Evolutionary conservation across 2,888 invertebrate species (phyloP), one percentile per base, ranked within the genome.

Genomic region (Omphaloscelis lunosa): DNA sequence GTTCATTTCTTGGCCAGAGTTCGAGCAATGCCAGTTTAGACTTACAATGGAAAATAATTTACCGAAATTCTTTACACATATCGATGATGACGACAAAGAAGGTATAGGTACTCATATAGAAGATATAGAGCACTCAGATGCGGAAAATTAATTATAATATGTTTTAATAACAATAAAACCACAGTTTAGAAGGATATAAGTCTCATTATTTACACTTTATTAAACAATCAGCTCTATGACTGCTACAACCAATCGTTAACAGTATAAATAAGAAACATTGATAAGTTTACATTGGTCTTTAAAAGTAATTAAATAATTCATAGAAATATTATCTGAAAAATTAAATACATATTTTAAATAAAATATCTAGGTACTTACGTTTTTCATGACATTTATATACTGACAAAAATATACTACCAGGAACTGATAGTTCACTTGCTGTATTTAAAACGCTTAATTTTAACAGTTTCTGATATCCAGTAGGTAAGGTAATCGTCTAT

Each of bases 1-100:
- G 84, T 97, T 97, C 91, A 94, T 97, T 75, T 96, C 97, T 8
- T 97, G 97, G 97, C 97, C 98, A 4, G 97, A 97, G 88, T 98
- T 97, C 90, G 93, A 96, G 20, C 97, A 97, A 73, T 97, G 97
- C 86, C 97, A 97, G 23, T 98, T 98, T 90, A 93, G 97, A 79
- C 96, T 97, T 4, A 97, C 98, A 23, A 96, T 98, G 92, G 98
- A 98, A 89, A 97, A 97, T 83, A 97, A 97, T 87, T 91, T 98
- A 85, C 96, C 96, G 0, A 96, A 95, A 80, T 95, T 91, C 79
- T 92, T 96, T 2, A 90, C 95, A 9, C 91, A 93, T 48, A 89
- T 94, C 7, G 95, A 95, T 72, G 93, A 93, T 29, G 93, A 94
- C n/a, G 95, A 93, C 48, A 94, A 95, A 71, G 92, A 93, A 39